Base-by-base conservation (phyloP, 2,797 vertebrate species). In the Myoxocephalus aenaeus region DNA sequence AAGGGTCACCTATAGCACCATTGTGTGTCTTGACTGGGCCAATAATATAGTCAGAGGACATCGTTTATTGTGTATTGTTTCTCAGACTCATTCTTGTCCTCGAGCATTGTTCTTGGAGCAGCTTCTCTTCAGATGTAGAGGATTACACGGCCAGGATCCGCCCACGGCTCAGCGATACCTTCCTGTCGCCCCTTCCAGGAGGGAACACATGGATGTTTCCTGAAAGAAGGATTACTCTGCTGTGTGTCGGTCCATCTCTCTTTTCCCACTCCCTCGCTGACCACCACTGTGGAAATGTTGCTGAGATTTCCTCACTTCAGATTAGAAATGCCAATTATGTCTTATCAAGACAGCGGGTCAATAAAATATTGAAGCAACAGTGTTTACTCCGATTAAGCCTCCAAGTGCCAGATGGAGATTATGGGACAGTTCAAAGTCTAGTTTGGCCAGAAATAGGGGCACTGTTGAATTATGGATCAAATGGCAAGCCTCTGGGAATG, bases 401-500 rank as follows among this genome's bases (percentile, higher is more conserved):
- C 88, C 89, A 87, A 92, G 92, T 93, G 92, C 86, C 87, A 84
- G 91, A 90, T 93, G 88, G 90, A 90, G 92, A 93, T 93, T 93
- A 92, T 90, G 79, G 90, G 80, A 87, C 89, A 91, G 91, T 91
- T 93, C 84, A 92, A 91, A 93, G 92, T 92, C 81, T 74, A 72
- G 85, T 92, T 91, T 88, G 86, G 84, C 61, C 80, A 92, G 86
- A 91, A 92, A 92, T 90, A 87, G 86, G 82, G 82, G 69, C 80
- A 69, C 70, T 92, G 93, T 92, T 94, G 89, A 93, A 94, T 94
- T 93, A 94, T 93, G 90, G 93, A 94, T 94, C 90, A 90, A 82
- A 89, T 84, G 20, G 84, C 56, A 62, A 87, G 86, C 89, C 83
- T 87, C 68, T 88, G 90, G 90, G 90, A 92, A 91, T 92, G 90